Base-by-base conservation (phyloP, 2,113 vertebrate genomes). In the Varanus komodoensis region DNA sequence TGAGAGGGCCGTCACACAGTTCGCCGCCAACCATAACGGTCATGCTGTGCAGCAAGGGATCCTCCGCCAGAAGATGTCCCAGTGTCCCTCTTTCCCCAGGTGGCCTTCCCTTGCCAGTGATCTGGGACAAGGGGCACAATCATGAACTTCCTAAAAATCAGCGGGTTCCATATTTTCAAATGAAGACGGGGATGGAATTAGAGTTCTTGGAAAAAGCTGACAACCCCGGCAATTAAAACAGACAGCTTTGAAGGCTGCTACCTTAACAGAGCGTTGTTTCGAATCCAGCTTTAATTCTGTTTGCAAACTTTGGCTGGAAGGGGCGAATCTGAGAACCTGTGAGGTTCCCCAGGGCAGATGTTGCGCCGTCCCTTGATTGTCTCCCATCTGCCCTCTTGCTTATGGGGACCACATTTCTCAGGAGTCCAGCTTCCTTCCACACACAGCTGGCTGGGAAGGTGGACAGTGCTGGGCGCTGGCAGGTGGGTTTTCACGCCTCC, bases 341-440 rank as follows among this genome's bases (percentile, higher is more conserved):
- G 71, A 14, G 17, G 23, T 5, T 9, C n/a, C 25, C 25, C 32
- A 79, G 8, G 32, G 50, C 34, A 17, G 5, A 0, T 0, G 27
- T 38, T 0, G 0, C 67, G 12, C 74, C 79, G 29, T 50, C 64
- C 34, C 57, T 89, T 2, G 82, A 17, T 27, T 81, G 29, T 64
- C 79, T 4, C 32, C 67, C 83, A 38, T 57, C 9, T 5, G 4
- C 79, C 48, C 73, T 89, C 81, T 7, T 81, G 73, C 52, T 87
- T 54, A 81, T 25, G 11, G 0, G 0, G 50, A 52, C 0, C 0
- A 34, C 1, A 7, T 8, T 5, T 8, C n/a, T 6, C 29, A 0
- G 4, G 0, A 27, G 19, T 68, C 61, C 87, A 5, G 90, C 21
- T 81, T 38, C 69, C 29, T 79, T 90, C 32, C 7, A 3, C n/a